Evolutionary conservation across 2,797 vertebrate genomes (phyloP).

Genomic region (Acanthurus leucopareius): DNA sequence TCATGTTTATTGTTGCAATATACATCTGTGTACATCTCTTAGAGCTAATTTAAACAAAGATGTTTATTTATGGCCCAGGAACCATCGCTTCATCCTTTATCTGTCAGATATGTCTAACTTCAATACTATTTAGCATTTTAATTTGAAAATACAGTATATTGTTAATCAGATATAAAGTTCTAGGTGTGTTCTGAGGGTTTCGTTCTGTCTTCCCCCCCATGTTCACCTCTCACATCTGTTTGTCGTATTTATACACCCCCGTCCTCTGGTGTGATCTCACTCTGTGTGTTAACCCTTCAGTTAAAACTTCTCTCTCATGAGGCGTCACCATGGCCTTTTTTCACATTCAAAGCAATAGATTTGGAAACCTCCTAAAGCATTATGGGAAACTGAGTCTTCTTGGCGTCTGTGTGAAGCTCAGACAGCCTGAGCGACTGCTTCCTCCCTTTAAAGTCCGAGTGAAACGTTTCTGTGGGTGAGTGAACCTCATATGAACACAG

Average conservation of each 20-base stretch:
- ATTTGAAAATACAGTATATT: slow-evolving; percentile 76
- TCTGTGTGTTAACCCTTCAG: slow-evolving; percentile 50
- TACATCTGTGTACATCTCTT: slow-evolving; percentile 74
- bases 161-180: slow-evolving; percentile 72
- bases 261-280: slow-evolving; percentile 42
- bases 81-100: slow-evolving; percentile 60
- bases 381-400: slow-evolving; percentile 51
- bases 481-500: slow-evolving; percentile 41
- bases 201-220: slow-evolving; percentile 49
- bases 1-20: slow-evolving; percentile 82
- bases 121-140: slow-evolving; percentile 71
- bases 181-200: slow-evolving; percentile 75
- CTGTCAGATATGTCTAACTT: slow-evolving; percentile 61
- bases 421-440: slow-evolving; percentile 39
- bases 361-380: slow-evolving; percentile 67
- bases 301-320: slow-evolving; percentile 30
- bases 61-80: slow-evolving; percentile 79
- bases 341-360: slow-evolving; percentile 81
- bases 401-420: slow-evolving; percentile 35
- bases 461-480: slow-evolving; percentile 47
- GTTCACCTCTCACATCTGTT: slow-evolving; percentile 52
- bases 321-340: slow-evolving; percentile 51
- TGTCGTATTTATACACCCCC: slow-evolving; percentile 63
- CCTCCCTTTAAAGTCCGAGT: slow-evolving; percentile 76
- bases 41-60: slow-evolving; percentile 80